Evolutionary conservation across 92 coral and sea anemone species (phyloP), one percentile per base, ranked within the genome.

Genomic region (Metridium senile): DNA sequence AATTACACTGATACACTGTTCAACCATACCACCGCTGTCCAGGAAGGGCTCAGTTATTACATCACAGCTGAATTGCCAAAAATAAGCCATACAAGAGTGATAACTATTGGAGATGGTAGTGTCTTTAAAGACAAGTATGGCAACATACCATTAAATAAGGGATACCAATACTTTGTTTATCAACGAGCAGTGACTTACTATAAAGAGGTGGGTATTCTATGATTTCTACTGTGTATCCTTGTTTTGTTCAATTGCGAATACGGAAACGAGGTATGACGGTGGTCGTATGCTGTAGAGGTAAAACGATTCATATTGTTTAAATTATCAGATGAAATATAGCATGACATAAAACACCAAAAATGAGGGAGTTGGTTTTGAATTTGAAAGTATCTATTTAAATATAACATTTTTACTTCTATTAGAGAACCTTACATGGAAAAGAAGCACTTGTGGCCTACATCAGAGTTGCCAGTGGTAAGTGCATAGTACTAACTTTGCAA

Each of bases 401-500:
- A 39, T 4, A 39, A 39, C 30, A 31, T 45, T 23, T 45, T 34
- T 26, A n/a, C 26, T 25, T 26, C 54, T 11, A 16, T 49, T 26
- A 70, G 75, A 28, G 21, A 47, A 26, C 54, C 18, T 32, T 43
- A 17, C 22, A 43, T 49, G 75, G 75, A 0, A 70, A 49, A 70
- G 75, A 46, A 56, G 75, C 62, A 20, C 56, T 70, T 8, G 30
- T 70, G 30, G 52, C 75, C 30, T 25, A 46, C 62, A 28, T 70
- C 75, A 70, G 16, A 43, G 62, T 70, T 22, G 61, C 61, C n/a
- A 54, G 61, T 54, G 75, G 75, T 70, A 49, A 43, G 75, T n/a
- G n/a, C 49, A 20, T 1, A 35, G 2, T 39, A 32, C 26, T 20
- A 47, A 47, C 20, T 47, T 47, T 47, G 56, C 56, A 9, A 47